Evolutionary conservation across 2,888 invertebrate species (phyloP).

Genomic region (Tubulanus polymorphus): DNA sequence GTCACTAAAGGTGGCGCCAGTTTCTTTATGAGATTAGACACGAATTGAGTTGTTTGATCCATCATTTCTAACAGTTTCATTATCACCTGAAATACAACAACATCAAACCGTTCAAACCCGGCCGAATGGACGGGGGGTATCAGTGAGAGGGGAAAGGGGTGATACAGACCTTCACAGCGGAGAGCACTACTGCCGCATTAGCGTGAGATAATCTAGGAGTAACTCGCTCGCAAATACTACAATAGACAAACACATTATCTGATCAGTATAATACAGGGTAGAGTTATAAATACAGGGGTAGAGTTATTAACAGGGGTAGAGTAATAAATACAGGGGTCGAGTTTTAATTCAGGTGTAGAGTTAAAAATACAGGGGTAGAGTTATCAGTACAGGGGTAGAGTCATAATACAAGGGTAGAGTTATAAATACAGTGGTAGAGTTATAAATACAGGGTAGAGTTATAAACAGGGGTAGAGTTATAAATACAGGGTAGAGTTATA

Average conservation of each 20-base stretch:
- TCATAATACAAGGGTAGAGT: too few relatives aligned
- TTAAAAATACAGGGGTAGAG: too few relatives aligned
- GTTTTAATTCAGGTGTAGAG: too few relatives aligned
- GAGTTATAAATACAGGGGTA: too few relatives aligned
- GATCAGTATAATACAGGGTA: not conserved
- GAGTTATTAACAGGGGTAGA: too few relatives aligned
- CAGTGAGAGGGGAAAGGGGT: not conserved
- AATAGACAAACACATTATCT: constrained; percentile 16
- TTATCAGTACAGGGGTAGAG: too few relatives aligned
- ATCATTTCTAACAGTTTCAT: constrained; percentile 99
- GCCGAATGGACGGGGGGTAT: too few relatives aligned
- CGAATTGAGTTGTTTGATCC: constrained; percentile 87
- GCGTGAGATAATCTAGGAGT: constrained; percentile 95
- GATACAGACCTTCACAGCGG: constrained; percentile 78
- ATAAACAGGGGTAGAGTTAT: too few relatives aligned
- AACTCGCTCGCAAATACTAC: constrained; percentile 89
- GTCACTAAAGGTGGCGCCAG: constrained; percentile 98
- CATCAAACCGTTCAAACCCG: not conserved
- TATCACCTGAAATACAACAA: constrained; percentile 57
- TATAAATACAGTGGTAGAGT: too few relatives aligned
- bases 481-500: too few relatives aligned
- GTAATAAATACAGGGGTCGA: too few relatives aligned
- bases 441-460: too few relatives aligned
- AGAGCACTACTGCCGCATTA: constrained; percentile 97
- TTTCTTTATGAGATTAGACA: constrained; percentile 89